Conservation (phyloP, 2,888 invertebrate genomes). For the Euspilapteryx auroguttella region DNA sequence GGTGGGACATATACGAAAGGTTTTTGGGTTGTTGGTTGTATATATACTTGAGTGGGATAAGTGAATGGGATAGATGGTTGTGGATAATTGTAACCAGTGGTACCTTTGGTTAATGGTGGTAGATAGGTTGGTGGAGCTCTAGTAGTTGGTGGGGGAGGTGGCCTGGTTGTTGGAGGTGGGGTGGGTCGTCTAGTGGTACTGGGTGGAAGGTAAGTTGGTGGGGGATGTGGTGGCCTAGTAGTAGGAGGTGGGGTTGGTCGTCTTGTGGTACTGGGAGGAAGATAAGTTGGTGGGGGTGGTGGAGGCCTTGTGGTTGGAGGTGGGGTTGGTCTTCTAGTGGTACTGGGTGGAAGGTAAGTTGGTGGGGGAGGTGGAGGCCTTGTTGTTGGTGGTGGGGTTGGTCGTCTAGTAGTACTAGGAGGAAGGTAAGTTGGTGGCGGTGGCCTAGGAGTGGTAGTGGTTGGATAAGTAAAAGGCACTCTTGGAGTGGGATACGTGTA, state of each 20-base stretch:
- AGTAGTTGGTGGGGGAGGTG: slow-evolving; percentile 3
- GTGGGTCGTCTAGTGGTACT: slow-evolving; percentile 10
- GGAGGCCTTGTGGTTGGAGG: slow-evolving; percentile 5
- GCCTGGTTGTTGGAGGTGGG: slow-evolving; percentile 4
- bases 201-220: slow-evolving; percentile 12
- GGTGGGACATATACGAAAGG: slow-evolving; percentile 4
- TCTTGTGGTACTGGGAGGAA: slow-evolving; percentile 3
- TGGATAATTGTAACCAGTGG: too few relatives aligned
- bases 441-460: slow-evolving; percentile 3
- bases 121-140: slow-evolving; percentile 7
- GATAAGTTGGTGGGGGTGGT: slow-evolving; percentile 6
- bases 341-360: slow-evolving; percentile 11
- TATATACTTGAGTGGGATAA: slow-evolving; percentile 5
- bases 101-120: slow-evolving; percentile 7
- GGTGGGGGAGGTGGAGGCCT: slow-evolving; percentile 8
- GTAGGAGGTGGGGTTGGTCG: slow-evolving; percentile 10
- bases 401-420: slow-evolving; percentile 4
- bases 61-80: slow-evolving; percentile 10
- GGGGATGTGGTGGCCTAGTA: too few relatives aligned
- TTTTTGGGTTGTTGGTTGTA: slow-evolving; percentile 4
- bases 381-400: slow-evolving; percentile 9
- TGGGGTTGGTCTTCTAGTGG: slow-evolving; percentile 9
- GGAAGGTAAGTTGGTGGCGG: slow-evolving; percentile 3
- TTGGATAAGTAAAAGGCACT: slow-evolving; percentile 14
- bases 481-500: slow-evolving; percentile 8